phyloP scores from a whole-genome alignment of 2,888 invertebrate species.

The Rhamphomyia laevipes region DNA sequence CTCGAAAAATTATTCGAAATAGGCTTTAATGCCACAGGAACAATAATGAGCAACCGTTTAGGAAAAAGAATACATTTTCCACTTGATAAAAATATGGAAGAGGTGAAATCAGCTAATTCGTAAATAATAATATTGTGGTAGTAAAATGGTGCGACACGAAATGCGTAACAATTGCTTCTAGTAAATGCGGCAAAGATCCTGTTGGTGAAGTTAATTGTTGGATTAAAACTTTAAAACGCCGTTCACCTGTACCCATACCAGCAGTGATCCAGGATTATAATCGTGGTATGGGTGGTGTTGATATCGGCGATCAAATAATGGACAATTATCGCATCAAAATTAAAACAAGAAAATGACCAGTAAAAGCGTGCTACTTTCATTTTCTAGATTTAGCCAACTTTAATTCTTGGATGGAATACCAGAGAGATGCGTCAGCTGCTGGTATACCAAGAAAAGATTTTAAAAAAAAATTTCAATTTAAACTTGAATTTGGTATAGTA shows the following conservation, averaged over 20 bases:
- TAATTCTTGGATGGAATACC: conserved; percentile 10
- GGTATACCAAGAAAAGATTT: not conserved
- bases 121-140: conserved; percentile 8
- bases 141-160: conserved; percentile 12
- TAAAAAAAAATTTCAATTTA: not conserved
- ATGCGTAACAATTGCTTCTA: conserved; percentile 9
- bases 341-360: conserved; percentile 12
- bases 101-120: conserved; percentile 7
- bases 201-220: conserved; percentile 6
- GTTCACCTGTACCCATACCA: conserved; percentile 6
- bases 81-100: conserved; percentile 6
- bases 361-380: conserved; percentile 11
- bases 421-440: conserved; percentile 4
- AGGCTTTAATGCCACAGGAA: conserved; percentile 10
- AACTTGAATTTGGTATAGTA: not conserved
- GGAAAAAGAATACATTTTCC: conserved; percentile 2
- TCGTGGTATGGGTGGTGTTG: conserved; percentile 7
- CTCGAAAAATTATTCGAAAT: conserved; percentile 5
- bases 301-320: conserved; percentile 8
- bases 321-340: conserved; percentile 8
- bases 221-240: conserved; percentile 7
- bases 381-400: conserved; percentile 9
- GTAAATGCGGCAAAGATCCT: conserved; percentile 4
- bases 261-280: conserved; percentile 9
- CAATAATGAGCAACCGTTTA: conserved; percentile 9